Evolutionary conservation across 2,888 invertebrate species (phyloP).

Genomic region (Mechanitis messenoides): DNA sequence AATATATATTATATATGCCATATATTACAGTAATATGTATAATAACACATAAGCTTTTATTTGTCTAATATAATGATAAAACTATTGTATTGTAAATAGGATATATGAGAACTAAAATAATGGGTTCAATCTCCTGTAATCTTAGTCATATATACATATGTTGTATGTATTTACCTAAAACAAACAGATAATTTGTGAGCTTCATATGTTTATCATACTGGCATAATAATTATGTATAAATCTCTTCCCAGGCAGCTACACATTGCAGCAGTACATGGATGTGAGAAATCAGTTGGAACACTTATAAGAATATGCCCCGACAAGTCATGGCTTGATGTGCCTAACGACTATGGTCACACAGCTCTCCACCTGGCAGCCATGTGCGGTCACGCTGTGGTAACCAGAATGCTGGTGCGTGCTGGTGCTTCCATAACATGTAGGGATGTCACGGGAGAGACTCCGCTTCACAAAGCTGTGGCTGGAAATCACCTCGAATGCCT

Average conservation of each 20-base stretch:
- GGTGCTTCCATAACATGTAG: constrained; percentile 83
- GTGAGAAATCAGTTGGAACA: constrained; percentile 82
- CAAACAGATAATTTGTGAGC: too few relatives aligned
- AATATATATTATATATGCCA: too few relatives aligned
- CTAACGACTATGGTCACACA: constrained; percentile 87
- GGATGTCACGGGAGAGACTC: constrained; percentile 88
- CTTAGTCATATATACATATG: too few relatives aligned
- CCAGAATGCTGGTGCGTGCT: constrained; percentile 85
- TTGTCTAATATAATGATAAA: too few relatives aligned
- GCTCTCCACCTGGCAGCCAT: constrained; percentile 92
- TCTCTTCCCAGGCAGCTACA: constrained; percentile 84
- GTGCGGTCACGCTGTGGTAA: constrained; percentile 83
- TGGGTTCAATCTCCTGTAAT: too few relatives aligned
- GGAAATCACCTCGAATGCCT: constrained; percentile 83
- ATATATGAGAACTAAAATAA: too few relatives aligned
- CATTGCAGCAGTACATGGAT: constrained; percentile 87
- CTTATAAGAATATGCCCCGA: constrained; percentile 87
- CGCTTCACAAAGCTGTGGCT: constrained; percentile 88
- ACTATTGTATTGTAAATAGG: too few relatives aligned
- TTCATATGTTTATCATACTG: not conserved
- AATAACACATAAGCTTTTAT: too few relatives aligned
- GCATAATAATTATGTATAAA: constrained; percentile 5
- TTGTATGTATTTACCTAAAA: too few relatives aligned
- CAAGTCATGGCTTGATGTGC: constrained; percentile 84
- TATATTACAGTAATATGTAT: too few relatives aligned